phyloP scores from a whole-genome alignment of 2,888 invertebrate species.

The Arenicola marina region DNA sequence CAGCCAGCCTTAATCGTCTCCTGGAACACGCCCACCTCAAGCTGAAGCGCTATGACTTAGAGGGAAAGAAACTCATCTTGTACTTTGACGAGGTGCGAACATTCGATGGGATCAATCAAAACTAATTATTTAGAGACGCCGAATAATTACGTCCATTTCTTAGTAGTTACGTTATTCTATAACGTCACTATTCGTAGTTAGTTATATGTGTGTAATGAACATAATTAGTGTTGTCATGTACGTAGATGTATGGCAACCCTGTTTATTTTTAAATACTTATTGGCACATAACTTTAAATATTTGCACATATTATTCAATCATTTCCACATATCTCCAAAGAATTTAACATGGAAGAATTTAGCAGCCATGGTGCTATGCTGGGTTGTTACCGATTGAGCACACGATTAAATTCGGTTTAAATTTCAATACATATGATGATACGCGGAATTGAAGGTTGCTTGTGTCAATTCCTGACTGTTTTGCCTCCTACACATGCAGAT shows the following conservation, averaged over 20 bases:
- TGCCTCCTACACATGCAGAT: slow-evolving; percentile 24
- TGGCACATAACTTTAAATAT: no score
- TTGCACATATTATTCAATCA: no score
- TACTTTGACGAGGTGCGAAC: slow-evolving; percentile 35
- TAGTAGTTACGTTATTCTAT: background rate
- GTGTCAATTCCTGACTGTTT: background rate
- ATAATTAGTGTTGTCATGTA: background rate
- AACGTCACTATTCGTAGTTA: background rate
- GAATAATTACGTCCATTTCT: background rate
- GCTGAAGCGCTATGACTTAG: slow-evolving; percentile 26
- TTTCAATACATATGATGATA: background rate
- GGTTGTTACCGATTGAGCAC: no score
- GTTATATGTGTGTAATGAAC: background rate
- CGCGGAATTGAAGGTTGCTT: background rate
- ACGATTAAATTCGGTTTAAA: no score
- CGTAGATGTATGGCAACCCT: no score
- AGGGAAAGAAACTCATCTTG: slow-evolving; percentile 23
- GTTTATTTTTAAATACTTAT: no score
- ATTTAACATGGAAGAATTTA: no score
- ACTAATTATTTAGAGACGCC: no score
- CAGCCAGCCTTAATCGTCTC: slow-evolving; percentile 18
- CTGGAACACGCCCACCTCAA: slow-evolving; percentile 18
- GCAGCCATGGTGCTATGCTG: no score
- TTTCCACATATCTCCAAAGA: no score
- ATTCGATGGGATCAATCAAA: no score